Conservation (phyloP, 2,797 vertebrate genomes). For the Aldrovandia affinis region DNA sequence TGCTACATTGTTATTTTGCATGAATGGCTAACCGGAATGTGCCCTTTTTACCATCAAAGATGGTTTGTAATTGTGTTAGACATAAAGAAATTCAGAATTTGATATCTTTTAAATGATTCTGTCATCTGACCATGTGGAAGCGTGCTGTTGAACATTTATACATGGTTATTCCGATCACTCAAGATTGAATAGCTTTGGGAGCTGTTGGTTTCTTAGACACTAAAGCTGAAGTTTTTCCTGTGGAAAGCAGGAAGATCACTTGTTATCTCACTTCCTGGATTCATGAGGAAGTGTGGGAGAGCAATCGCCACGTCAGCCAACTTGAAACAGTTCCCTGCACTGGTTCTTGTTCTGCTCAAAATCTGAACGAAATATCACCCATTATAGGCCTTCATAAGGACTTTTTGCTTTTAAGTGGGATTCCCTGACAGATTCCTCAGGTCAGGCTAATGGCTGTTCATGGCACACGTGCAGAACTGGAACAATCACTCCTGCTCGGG, state of each 20-base stretch:
- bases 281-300: not conserved
- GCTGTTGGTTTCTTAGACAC: not conserved
- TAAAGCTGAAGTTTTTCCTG: not conserved
- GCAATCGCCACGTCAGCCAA: not conserved
- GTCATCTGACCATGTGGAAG: not conserved
- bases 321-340: not conserved
- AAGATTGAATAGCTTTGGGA: not conserved
- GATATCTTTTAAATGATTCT: not conserved
- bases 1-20: too few relatives aligned
- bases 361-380: not conserved
- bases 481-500: not conserved
- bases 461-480: not conserved
- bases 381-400: not conserved
- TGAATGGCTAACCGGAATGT: too few relatives aligned
- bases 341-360: not conserved
- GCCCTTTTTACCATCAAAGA: too few relatives aligned
- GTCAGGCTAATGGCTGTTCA: not conserved
- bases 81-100: not conserved
- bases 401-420: not conserved
- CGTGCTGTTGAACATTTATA: not conserved
- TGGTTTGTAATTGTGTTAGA: too few relatives aligned
- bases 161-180: not conserved
- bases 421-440: not conserved
- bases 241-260: not conserved
- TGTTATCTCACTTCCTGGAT: not conserved